Base-by-base conservation (phyloP, 2,888 invertebrate genomes). In the Petrophora chlorosata region DNA sequence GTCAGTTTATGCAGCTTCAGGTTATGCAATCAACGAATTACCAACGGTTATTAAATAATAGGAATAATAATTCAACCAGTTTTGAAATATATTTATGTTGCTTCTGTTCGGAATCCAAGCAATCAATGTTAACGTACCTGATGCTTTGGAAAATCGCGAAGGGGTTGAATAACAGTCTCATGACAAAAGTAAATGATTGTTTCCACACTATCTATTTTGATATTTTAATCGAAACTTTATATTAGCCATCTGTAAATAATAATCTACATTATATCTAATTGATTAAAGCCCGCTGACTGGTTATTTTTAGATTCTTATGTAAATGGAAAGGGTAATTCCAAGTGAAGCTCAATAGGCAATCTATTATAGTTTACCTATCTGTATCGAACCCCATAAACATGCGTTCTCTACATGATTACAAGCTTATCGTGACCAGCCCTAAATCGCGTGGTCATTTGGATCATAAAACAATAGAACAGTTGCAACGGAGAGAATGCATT, bases 391-490 rank as follows among this genome's bases (percentile, higher is more conserved):
- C 59, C 64, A 68, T 71, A 70, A 73, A 69, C 70, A 67, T 63
- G 61, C 59, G 66, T 56, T 61, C 70, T 65, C 65, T 70, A 70
- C 71, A 73, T 79, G 82, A 81, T 76, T 77, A 79, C 83, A 83
- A 76, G 81, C 73, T 79, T 82, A 85, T 87, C 88, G 88, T 89
- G 88, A 88, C 85, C 73, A 70, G 74, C 73, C 73, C 79, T 73
- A 81, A 79, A 85, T 85, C 83, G 83, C 79, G 76, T 81, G 88
- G 87, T 89, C 88, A 89, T 87, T 88, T 87, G 82, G 89, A 87
- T 86, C 87, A 87, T 89, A 87, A 88, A 86, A 88, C 88, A 88
- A 89, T 89, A 86, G 86, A 85, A 85, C 87, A 83, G 87, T 85
- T 86, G 86, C 85, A 79, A 70, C 72, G 69, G 68, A 76, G 82